Conservation (phyloP, 2,113 vertebrate genomes). For the Dicaeum eximium region DNA sequence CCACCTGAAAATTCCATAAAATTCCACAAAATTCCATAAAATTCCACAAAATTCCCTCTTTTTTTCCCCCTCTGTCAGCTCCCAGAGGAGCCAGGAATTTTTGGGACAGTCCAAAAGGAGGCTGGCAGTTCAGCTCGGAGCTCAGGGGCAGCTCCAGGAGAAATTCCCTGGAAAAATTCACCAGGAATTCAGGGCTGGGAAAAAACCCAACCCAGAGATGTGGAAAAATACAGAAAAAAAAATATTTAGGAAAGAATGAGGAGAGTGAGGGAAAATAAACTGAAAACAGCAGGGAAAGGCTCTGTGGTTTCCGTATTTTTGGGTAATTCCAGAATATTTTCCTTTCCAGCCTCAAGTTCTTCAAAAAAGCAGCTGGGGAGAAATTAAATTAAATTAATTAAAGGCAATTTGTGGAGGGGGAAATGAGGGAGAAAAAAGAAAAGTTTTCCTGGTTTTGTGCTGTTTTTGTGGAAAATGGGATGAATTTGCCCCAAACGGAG, state of each 20-base stretch:
- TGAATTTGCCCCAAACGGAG: accelerated
- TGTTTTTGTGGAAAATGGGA: accelerated
- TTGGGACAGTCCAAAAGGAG: accelerated
- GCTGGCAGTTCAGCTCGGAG: accelerated
- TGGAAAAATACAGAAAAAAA: accelerated
- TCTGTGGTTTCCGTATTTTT: accelerated
- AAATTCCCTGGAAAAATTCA: not conserved
- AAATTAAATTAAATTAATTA: no score
- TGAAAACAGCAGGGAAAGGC: accelerated
- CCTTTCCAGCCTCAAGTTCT: not conserved
- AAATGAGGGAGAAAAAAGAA: accelerated
- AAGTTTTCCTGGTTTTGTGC: not conserved
- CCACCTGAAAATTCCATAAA: not conserved
- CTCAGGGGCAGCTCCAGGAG: no score
- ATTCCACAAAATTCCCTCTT: not conserved
- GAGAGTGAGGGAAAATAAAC: not conserved
- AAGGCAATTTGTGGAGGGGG: not conserved
- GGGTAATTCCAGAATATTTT: not conserved
- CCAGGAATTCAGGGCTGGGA: accelerated
- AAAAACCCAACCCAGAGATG: accelerated
- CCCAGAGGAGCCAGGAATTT: no score
- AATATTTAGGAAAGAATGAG: no score
- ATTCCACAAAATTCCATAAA: not conserved
- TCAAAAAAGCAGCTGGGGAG: not conserved
- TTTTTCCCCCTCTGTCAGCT: accelerated